Base-by-base conservation (phyloP, 2,888 invertebrate species). In the Amphipoea lucens region DNA sequence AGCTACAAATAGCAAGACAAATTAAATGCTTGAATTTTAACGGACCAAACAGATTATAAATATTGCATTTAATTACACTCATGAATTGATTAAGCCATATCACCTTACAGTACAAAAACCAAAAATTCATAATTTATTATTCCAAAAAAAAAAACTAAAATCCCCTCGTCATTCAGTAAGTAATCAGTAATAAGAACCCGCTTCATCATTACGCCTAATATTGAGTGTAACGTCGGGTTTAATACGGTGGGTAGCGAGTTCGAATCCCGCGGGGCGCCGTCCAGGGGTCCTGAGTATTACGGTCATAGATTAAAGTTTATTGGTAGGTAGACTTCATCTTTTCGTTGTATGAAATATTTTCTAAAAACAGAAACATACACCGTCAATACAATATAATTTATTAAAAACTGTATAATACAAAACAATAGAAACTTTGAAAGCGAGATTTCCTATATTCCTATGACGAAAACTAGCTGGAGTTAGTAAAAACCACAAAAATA, bases 131-230 rank as follows among this genome's bases (percentile, higher is more conserved):
- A 69, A 73, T 65, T 45, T 54, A 23, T 36, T 36, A 14, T n/a
- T 36, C 12, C 57, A 5, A 63, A 78, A 79, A 68, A 82, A 14
- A 42, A 40, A 4, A 17, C 7, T 0, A 2, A 51, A 82, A 78
- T 2, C 74, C 83, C 87, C 85, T 89, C 89, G 89, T 90, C 90
- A 91, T 90, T 87, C 84, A 75, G 82, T 90, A 89, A 90, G 92
- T 93, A 92, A 95, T 94, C 93, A 92, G 91, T 91, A 91, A 84
- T 80, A 92, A 90, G 90, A 91, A 93, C 79, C 91, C 90, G 95
- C 94, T 92, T 91, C 92, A 94, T 96, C 96, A 95, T 95, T 94
- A 94, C 93, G 89, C 91, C 90, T 91, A 93, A 94, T 94, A 93
- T 92, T 90, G 91, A 90, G 92, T 93, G 89, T 92, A 92, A 92